phyloP scores from a whole-genome alignment of 1,140 invertebrate genomes.

The Eriosoma lanigerum region DNA sequence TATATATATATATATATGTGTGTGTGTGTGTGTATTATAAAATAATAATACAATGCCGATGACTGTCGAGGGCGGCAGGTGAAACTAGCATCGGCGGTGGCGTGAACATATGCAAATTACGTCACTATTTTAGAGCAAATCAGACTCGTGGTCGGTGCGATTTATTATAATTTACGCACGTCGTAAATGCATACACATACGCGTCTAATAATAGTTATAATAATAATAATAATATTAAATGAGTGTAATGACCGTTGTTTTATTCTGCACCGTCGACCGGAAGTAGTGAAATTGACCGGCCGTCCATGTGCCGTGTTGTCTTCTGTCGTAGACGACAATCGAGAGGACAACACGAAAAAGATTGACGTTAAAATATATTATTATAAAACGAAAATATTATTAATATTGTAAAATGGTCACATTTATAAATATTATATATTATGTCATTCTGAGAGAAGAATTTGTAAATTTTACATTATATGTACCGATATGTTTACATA shows the following conservation, averaged over 20 bases:
- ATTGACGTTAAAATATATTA: background rate
- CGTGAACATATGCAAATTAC: background rate
- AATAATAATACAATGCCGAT: too few species aligned
- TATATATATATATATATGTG: too few species aligned
- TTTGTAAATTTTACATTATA: too few species aligned
- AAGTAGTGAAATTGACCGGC: background rate
- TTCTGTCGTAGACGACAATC: background rate
- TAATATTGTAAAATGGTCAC: too few species aligned
- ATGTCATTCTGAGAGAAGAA: too few species aligned
- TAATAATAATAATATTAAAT: background rate
- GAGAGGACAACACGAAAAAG: background rate
- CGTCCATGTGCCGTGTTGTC: constrained; percentile 10
- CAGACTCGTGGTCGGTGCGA: background rate
- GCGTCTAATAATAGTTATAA: background rate
- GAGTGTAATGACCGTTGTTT: too few species aligned
- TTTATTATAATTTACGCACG: background rate
- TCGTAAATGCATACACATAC: background rate
- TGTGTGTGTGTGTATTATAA: too few species aligned
- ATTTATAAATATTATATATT: too few species aligned
- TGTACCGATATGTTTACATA: too few species aligned
- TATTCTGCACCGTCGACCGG: background rate
- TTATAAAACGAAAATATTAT: too few species aligned
- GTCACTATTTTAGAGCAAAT: background rate
- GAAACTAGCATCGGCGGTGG: background rate
- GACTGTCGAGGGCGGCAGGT: background rate